Conservation (phyloP, 2,888 invertebrate genomes). For the Choreutis nemorana region DNA sequence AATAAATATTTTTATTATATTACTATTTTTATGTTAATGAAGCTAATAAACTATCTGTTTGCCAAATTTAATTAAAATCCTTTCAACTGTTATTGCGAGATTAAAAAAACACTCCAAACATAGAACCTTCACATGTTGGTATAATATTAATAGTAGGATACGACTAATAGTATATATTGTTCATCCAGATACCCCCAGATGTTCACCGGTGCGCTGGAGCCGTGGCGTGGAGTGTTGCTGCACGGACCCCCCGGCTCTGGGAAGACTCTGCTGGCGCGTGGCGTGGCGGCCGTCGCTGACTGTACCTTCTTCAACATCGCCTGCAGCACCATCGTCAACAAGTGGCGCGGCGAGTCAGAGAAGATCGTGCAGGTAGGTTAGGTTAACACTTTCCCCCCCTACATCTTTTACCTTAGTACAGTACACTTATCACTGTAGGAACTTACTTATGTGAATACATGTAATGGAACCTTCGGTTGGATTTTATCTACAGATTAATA, state of each 20-base stretch:
- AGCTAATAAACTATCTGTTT: too few relatives aligned
- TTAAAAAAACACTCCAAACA: too few relatives aligned
- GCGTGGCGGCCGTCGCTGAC: conserved; percentile 82
- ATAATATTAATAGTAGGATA: too few relatives aligned
- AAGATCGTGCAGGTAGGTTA: conserved; percentile 80
- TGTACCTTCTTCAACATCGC: conserved; percentile 91
- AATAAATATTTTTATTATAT: too few relatives aligned
- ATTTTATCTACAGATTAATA: too few relatives aligned
- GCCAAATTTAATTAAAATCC: too few relatives aligned
- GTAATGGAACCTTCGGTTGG: neutral
- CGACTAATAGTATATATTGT: too few relatives aligned
- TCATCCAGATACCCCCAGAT: conserved; percentile 70
- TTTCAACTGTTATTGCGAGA: too few relatives aligned
- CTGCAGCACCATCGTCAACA: conserved; percentile 89
- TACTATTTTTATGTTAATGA: too few relatives aligned
- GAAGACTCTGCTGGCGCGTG: conserved; percentile 90
- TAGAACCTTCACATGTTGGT: too few relatives aligned
- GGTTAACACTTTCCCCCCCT: neutral
- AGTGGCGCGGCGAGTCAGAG: conserved; percentile 97
- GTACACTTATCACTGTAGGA: neutral
- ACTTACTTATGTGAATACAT: too few relatives aligned
- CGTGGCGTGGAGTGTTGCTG: conserved; percentile 83
- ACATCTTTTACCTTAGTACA: neutral
- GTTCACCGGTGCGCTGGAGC: conserved; percentile 73
- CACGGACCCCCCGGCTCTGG: conserved; percentile 78